Evolutionary conservation across 2,797 vertebrate species (phyloP).

Genomic region (Danio tinwini): DNA sequence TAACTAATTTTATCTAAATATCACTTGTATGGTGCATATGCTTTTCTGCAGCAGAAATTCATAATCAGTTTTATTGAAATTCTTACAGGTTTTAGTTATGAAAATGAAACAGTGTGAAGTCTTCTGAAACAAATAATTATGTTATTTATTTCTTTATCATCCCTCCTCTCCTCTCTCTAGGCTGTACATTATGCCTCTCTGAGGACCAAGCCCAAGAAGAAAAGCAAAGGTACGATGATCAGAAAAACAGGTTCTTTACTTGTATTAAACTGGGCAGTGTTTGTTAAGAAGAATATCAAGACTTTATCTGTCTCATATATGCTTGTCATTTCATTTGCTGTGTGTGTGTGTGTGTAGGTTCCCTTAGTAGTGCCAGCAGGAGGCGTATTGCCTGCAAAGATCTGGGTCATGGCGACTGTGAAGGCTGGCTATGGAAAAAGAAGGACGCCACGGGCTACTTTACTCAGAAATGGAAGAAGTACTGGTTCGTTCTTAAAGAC

Average conservation of each 20-base stretch:
- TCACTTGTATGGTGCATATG: not conserved
- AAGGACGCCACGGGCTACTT: slow-evolving; percentile 83
- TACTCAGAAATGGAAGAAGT: slow-evolving; percentile 86
- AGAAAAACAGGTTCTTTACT: not conserved
- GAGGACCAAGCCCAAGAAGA: slow-evolving; percentile 84
- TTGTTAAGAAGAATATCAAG: not conserved
- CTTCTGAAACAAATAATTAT: not conserved
- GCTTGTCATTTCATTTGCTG: slow-evolving; percentile 15
- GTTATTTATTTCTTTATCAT: not conserved
- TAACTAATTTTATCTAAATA: too few species aligned
- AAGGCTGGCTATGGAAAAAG: slow-evolving; percentile 87
- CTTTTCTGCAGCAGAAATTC: not conserved
- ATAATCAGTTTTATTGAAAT: slow-evolving; percentile 6
- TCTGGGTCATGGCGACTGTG: slow-evolving; percentile 81
- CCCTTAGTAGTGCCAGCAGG: slow-evolving; percentile 79
- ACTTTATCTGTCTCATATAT: not conserved
- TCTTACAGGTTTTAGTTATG: not conserved
- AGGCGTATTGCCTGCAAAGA: slow-evolving; percentile 82
- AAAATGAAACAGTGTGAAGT: not conserved
- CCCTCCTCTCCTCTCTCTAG: slow-evolving; percentile 62
- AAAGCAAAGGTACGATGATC: slow-evolving; percentile 79
- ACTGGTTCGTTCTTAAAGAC: slow-evolving; percentile 86
- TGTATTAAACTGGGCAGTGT: not conserved
- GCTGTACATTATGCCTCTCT: slow-evolving; percentile 84
- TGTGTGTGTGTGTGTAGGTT: slow-evolving; percentile 61